Base-by-base conservation (phyloP, 2,113 vertebrate species). In the Gymnobelideus leadbeateri region DNA sequence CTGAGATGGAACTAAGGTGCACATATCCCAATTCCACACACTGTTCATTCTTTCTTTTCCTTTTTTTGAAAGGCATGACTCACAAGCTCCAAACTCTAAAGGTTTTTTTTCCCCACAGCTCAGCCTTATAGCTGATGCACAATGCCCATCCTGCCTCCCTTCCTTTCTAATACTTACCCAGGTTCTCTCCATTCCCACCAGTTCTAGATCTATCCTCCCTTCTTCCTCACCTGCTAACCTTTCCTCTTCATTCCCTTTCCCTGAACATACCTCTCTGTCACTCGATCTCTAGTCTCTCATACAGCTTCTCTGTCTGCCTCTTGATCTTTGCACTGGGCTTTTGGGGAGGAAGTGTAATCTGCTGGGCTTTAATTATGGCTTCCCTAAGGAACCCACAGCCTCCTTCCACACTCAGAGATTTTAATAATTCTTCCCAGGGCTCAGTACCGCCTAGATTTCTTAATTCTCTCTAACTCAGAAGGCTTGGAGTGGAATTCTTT, bases 291-390 rank as follows among this genome's bases (percentile, higher is more conserved):
- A 12, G 68, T 51, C 52, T 91, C 55, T 47, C 61, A 47, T 5
- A 57, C 57, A 50, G n/a, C 25, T 47, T 90, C 89, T 28, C 12
- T 51, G 24, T 47, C 28, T 90, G 0, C 91, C 24, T 25, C 89
- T 89, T 49, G 21, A 28, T 93, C 46, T 90, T 31, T 21, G 26
- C 19, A 28, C n/a, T 19, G 31, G 89, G 61, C 92, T 91, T 94
- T 95, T 77, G 14, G 91, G 94, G 89, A 90, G 91, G 91, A 97
- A 84, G 47, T 57, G 54, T 68, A 95, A 97, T 94, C 94, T 96
- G 53, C 77, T 91, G 31, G 94, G 94, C 51, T 95, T 90, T 97
- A 94, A 96, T 97, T 95, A 95, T 90, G 23, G 12, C 12, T 51
- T 93, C 94, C 90, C 94, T 0, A 37, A 94, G 91, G 93, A 95